Evolutionary conservation across 2,888 invertebrate genomes (phyloP).

Genomic region (Drosophila fulvimacula): DNA sequence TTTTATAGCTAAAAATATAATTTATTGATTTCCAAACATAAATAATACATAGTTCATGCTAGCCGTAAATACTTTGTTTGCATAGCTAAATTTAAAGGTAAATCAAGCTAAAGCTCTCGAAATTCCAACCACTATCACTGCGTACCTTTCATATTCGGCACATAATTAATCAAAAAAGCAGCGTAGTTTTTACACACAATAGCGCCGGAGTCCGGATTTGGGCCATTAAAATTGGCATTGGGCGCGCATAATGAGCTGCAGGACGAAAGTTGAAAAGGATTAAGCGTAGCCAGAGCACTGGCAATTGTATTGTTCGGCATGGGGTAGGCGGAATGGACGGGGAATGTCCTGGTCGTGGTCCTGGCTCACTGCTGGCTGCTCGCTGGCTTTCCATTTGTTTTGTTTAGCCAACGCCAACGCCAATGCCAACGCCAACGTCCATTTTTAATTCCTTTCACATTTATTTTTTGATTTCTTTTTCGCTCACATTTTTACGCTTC

Average conservation of each 20-base stretch:
- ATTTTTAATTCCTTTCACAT: constrained; percentile 67
- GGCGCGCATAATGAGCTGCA: constrained; percentile 70
- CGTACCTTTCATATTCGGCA: constrained; percentile 58
- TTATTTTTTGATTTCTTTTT: constrained; percentile 56
- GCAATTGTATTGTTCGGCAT: constrained; percentile 61
- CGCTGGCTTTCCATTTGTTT: constrained; percentile 59
- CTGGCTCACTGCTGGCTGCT: constrained; percentile 25
- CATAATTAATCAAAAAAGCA: constrained; percentile 75
- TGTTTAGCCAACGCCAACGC: constrained; percentile 55
- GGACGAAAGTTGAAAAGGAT: constrained; percentile 64
- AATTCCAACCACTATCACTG: background rate
- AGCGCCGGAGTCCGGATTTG: constrained; percentile 57
- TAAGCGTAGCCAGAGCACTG: constrained; percentile 50
- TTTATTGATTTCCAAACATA: no score
- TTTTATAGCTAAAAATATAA: background rate
- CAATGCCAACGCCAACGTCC: constrained; percentile 37
- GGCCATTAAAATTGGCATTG: constrained; percentile 70
- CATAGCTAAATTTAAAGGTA: background rate
- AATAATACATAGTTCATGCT: background rate
- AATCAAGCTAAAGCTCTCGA: constrained; percentile 4
- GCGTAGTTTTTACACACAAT: constrained; percentile 52
- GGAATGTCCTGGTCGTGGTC: constrained; percentile 16
- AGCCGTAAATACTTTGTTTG: background rate
- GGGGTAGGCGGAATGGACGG: background rate
- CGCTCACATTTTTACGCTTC: constrained; percentile 53